Evolutionary conservation across 2,888 invertebrate species (phyloP).

Genomic region (Tetheella fluctuosa): DNA sequence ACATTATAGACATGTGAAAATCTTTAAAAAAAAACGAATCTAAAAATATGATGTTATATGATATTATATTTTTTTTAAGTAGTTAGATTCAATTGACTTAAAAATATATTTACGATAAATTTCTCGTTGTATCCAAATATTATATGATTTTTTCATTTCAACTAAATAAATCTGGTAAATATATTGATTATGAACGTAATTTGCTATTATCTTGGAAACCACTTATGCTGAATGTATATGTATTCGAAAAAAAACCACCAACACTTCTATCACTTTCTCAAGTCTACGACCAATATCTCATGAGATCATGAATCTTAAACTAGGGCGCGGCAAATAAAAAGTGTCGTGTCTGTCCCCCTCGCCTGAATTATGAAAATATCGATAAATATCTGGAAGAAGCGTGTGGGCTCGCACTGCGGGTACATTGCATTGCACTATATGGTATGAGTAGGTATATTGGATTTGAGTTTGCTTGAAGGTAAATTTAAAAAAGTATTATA

Average conservation of each 20-base stretch:
- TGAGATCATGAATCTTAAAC: conserved; percentile 79
- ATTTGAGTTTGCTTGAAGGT: no score
- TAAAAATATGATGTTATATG: not conserved
- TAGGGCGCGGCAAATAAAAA: conserved; percentile 71
- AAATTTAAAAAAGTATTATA: no score
- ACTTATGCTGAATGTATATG: no score
- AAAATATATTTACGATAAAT: not conserved
- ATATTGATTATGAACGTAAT: conserved; percentile 18
- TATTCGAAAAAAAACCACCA: no score
- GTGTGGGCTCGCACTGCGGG: conserved; percentile 11
- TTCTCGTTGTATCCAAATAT: no score
- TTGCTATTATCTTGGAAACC: conserved; percentile 39
- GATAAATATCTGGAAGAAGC: conserved; percentile 70
- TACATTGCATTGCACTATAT: not conserved
- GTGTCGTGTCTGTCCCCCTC: conserved; percentile 57
- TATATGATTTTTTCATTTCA: no score
- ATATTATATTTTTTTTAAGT: conserved; percentile 14
- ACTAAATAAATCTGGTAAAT: no score
- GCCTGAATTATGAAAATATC: conserved; percentile 78
- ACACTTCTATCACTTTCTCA: conserved; percentile 36
- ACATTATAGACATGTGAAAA: conserved; percentile 18
- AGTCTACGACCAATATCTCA: conserved; percentile 63
- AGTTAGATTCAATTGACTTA: not conserved
- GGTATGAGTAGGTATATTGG: not conserved
- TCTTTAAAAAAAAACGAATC: not conserved